Percentiles rank a stretch among this genome's conserved stretches.
Evolutionary conservation across 2,888 invertebrate genomes (phyloP).

Genomic region (Protophormia terraenovae): DNA sequence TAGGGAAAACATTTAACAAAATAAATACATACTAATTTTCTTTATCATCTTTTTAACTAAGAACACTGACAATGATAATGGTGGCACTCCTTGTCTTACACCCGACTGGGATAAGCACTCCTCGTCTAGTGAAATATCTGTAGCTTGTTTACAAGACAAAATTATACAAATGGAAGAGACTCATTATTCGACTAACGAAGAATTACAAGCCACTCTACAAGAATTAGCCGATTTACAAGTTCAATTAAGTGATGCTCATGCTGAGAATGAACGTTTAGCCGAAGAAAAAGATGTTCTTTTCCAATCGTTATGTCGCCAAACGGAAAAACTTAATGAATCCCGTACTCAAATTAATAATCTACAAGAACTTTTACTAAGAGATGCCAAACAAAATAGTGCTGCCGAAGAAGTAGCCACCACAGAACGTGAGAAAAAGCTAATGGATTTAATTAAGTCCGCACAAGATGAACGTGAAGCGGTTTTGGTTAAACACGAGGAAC

Average conservation of each 20-base stretch:
- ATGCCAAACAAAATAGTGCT: conserved; percentile 83
- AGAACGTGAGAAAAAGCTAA: conserved; percentile 90
- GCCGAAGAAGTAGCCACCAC: conserved; percentile 85
- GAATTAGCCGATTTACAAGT: conserved; percentile 95
- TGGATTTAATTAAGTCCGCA: conserved; percentile 91
- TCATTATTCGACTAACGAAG: conserved; percentile 91
- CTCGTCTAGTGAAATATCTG: conserved; percentile 93
- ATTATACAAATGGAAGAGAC: conserved; percentile 85
- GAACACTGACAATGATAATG: conserved; percentile 73
- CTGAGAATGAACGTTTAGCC: conserved; percentile 92
- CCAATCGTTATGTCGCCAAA: conserved; percentile 95
- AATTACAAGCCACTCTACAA: conserved; percentile 95
- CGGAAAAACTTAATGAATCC: conserved; percentile 94
- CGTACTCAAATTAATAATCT: conserved; percentile 91
- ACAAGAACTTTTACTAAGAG: conserved; percentile 88
- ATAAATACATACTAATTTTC: background rate
- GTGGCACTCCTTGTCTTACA: conserved; percentile 87
- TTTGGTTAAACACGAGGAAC: conserved; percentile 89
- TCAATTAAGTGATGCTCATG: conserved; percentile 92
- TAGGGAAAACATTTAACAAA: background rate
- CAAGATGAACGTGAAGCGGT: conserved; percentile 90
- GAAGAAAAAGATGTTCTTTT: conserved; percentile 95
- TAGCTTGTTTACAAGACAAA: conserved; percentile 95
- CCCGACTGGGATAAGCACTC: conserved; percentile 97
- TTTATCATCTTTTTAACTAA: background rate